phyloP scores from a whole-genome alignment of 2,888 invertebrate species.

The Hololepta plana region DNA sequence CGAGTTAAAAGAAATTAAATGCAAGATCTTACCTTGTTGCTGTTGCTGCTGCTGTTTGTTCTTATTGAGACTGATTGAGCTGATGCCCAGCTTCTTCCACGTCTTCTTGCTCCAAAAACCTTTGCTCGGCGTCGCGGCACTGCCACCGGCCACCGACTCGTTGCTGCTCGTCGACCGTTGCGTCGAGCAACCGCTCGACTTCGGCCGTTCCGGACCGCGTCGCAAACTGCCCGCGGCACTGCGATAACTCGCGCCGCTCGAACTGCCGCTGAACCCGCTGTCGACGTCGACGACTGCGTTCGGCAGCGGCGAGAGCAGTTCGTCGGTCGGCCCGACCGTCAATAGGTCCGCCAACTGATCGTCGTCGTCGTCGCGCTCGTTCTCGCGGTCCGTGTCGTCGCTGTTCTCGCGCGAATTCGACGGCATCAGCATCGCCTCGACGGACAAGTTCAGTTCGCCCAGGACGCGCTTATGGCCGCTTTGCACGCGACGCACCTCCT shows the following conservation, averaged over 20 bases:
- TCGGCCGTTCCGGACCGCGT: constrained; percentile 20
- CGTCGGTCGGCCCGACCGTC: constrained; percentile 51
- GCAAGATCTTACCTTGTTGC: too few relatives aligned
- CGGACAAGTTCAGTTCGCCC: constrained; percentile 71
- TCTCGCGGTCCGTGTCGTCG: constrained; percentile 42
- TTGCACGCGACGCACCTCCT: constrained; percentile 70
- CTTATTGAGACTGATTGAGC: constrained; percentile 51
- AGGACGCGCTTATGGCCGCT: constrained; percentile 65
- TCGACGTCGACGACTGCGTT: constrained; percentile 42
- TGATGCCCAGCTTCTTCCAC: constrained; percentile 61
- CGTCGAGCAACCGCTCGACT: constrained; percentile 19
- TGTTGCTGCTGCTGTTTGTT: constrained; percentile 48
- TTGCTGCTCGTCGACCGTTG: neutral
- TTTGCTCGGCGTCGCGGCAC: constrained; percentile 18
- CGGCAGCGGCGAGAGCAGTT: constrained; percentile 48
- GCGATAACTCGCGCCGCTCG: constrained; percentile 59
- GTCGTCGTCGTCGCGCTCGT: constrained; percentile 17
- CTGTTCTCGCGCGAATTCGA: constrained; percentile 35
- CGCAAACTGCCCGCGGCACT: constrained; percentile 45
- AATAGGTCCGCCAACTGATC: constrained; percentile 47
- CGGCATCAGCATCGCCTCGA: constrained; percentile 81
- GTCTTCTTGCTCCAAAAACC: constrained; percentile 60
- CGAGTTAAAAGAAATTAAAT: neutral
- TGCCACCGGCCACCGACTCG: neutral
- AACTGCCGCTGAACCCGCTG: constrained; percentile 70